A percentile compares a stretch with the other conserved stretches of the same genome.
These are phyloP conservation scores for Pseudanteris insignis DNA, from an alignment of 2,888 invertebrate species.

Conservation along the genomic window DNA sequence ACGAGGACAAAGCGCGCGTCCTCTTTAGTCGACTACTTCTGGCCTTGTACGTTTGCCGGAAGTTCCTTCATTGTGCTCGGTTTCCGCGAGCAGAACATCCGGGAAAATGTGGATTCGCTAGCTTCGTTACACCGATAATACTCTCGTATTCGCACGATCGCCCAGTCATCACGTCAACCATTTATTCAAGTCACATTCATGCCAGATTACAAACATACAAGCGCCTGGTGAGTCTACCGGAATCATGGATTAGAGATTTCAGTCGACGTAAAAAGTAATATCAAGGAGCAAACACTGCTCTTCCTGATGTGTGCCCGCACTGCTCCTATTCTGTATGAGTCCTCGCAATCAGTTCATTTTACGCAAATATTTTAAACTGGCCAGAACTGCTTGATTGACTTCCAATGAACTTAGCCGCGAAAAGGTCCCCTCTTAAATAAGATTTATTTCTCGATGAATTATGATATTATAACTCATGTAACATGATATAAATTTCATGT, in stretches of 20 bases:
- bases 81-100: slow-evolving; percentile 62
- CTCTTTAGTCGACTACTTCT: slow-evolving; percentile 47
- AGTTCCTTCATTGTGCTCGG: slow-evolving; percentile 59
- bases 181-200: slow-evolving; percentile 36
- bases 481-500: too few species aligned
- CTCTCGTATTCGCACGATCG: slow-evolving; percentile 40
- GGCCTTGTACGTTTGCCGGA: slow-evolving; percentile 62
- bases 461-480: too few species aligned
- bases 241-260: slow-evolving; percentile 64
- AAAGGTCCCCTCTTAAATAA: too few species aligned
- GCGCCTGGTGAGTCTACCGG: slow-evolving; percentile 52
- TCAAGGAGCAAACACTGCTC: slow-evolving; percentile 44
- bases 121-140: slow-evolving; percentile 27
- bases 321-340: too few species aligned
- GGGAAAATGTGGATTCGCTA: slow-evolving; percentile 57
- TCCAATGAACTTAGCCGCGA: too few species aligned
- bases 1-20: slow-evolving; percentile 15
- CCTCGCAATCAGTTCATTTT: too few species aligned
- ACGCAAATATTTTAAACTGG: too few species aligned
- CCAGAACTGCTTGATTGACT: too few species aligned
- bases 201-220: slow-evolving; percentile 18
- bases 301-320: too few species aligned
- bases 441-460: too few species aligned
- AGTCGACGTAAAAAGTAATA: slow-evolving; percentile 39
- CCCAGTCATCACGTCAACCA: slow-evolving; percentile 21